Base-by-base conservation (phyloP, 2,888 invertebrate genomes). In the Andrena praecox region DNA sequence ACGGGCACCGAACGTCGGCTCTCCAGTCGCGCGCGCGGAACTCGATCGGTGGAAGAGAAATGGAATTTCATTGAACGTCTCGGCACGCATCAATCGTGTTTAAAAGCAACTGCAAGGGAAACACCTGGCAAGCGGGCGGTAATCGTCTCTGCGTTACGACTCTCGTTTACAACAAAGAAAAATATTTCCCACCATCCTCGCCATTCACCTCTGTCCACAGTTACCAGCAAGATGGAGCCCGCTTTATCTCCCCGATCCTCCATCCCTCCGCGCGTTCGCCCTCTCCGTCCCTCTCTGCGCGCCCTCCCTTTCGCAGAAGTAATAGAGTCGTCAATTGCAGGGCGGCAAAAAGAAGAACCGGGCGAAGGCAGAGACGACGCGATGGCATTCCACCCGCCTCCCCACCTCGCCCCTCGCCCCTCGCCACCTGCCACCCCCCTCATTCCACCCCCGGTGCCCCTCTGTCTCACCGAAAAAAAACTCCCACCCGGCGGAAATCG, bases 401-500 rank as follows among this genome's bases (percentile, higher is more conserved):
- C 52, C 59, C 33, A n/a, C n/a, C n/a, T n/a, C n/a, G n/a, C n/a
- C n/a, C n/a, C n/a, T n/a, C n/a, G n/a, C 33, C 71, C 52, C 16
- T 8, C 77, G 4, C 24, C 63, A 48, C 12, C 5, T 76, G 4
- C 27, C 63, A n/a, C 62, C 24, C n/a, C 16, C 54, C 63, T n/a
- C 16, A 1, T 6, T 2, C 59, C 52, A 27, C 50, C 62, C 29
- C 5, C n/a, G n/a, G n/a, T 42, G 52, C 35, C n/a, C 4, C 35
- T 35, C 59, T 52, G 62, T 67, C 69, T 50, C 75, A 48, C 64
- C 83, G 77, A 84, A 83, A 89, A 88, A 89, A 88, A 88, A 87
- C 85, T 81, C 85, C 84, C 89, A 85, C 89, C 63, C 85, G 85
- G 79, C 88, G 90, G 90, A 90, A 90, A 90, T 90, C 90, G 90